Conservation (phyloP, 2,888 invertebrate genomes). For the Digitonthophagus gazella region DNA sequence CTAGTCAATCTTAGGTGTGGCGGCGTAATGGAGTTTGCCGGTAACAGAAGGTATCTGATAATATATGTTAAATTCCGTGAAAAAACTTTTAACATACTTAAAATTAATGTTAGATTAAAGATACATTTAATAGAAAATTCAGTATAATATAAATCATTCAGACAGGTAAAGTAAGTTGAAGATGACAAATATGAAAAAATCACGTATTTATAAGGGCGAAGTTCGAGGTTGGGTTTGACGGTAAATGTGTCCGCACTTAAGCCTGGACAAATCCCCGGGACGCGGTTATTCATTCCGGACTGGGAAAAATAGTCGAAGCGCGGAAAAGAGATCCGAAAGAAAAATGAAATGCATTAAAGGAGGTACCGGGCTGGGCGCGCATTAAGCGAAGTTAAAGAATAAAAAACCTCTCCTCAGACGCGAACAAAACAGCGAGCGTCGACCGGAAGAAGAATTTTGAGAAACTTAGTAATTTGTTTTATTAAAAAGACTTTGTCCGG, state of each 20-base stretch:
- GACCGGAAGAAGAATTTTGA: not conserved
- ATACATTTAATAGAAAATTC: no score
- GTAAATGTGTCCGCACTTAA: constrained; percentile 15
- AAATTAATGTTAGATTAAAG: no score
- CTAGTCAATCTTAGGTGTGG: no score
- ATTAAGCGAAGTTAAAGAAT: constrained; percentile 3
- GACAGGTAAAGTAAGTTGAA: not conserved
- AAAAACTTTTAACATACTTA: no score
- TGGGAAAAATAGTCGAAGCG: constrained; percentile 14
- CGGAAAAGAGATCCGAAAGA: constrained; percentile 5
- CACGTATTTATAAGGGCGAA: constrained; percentile 4
- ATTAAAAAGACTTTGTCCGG: not conserved
- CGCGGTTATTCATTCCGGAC: constrained; percentile 13
- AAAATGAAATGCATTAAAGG: constrained; percentile 18
- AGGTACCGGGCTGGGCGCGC: constrained; percentile 3
- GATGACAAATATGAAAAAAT: not conserved
- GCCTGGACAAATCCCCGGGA: constrained; percentile 11
- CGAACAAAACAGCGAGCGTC: not conserved
- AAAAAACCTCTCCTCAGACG: not conserved
- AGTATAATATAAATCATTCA: no score
- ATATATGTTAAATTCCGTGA: no score
- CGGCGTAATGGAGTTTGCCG: no score
- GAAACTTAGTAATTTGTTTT: not conserved
- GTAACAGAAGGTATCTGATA: no score
- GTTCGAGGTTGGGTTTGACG: not conserved